A percentile compares a stretch with the other conserved stretches of the same genome.
phyloP scores from a whole-genome alignment of 2,113 vertebrate genomes.

The Seriola aureovittata region DNA sequence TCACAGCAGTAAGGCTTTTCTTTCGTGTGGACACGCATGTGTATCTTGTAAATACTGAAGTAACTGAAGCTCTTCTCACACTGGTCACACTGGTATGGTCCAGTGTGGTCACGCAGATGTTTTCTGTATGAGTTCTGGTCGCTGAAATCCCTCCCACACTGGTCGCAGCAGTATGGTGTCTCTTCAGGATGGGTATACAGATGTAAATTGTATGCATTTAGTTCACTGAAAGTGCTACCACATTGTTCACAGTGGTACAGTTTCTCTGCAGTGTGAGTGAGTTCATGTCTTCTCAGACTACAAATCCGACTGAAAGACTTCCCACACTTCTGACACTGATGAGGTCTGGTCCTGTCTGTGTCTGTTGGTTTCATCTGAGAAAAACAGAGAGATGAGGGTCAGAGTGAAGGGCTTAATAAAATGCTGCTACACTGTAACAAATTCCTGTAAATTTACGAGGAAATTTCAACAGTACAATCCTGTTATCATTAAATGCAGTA shows the following conservation, averaged over 20 bases:
- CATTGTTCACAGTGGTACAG: conserved; percentile 40
- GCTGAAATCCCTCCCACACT: conserved; percentile 48
- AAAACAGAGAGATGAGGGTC: background rate
- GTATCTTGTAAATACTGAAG: conserved; percentile 59
- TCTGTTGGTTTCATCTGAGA: conserved; percentile 1
- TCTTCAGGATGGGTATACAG: conserved; percentile 41
- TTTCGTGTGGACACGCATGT: conserved; percentile 57
- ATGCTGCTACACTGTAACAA: background rate
- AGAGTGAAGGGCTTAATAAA: background rate
- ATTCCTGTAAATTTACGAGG: too few relatives aligned
- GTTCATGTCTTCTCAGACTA: conserved; percentile 46
- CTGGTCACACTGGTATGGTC: conserved; percentile 54
- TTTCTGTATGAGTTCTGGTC: conserved; percentile 34
- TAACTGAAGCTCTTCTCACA: conserved; percentile 58
- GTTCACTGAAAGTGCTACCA: conserved; percentile 34
- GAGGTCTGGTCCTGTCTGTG: conserved; percentile 25
- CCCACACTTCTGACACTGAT: conserved; percentile 45
- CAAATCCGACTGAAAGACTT: conserved; percentile 48
- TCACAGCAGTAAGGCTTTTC: conserved; percentile 60
- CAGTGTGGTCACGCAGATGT: conserved; percentile 33
- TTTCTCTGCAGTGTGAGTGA: conserved; percentile 28
- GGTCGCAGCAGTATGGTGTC: conserved; percentile 8
- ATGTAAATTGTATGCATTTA: conserved; percentile 10
- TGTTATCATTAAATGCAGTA: too few relatives aligned
- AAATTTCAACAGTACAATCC: too few relatives aligned